These are phyloP conservation scores for Enteromius paludinosus DNA, from an alignment of 2,797 vertebrate genomes.

Conservation along the genomic window DNA sequence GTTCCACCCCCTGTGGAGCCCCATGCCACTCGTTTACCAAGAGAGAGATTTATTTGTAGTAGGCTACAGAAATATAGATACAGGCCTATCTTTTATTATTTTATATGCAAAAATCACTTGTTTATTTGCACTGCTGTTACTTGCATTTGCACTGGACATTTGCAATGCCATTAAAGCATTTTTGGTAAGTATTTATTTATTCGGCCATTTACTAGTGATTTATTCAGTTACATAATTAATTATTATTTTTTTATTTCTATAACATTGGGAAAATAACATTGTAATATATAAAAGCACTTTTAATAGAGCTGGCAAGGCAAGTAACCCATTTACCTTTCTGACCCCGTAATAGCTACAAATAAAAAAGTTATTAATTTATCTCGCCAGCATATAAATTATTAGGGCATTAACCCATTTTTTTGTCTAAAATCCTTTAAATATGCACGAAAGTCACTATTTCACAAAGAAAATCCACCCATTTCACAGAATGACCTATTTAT, in stretches of 20 bases:
- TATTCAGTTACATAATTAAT: neutral
- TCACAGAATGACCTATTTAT: constrained; percentile 6
- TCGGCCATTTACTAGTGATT: neutral
- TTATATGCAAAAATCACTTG: neutral
- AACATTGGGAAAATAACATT: neutral
- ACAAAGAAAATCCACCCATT: neutral
- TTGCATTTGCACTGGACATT: neutral
- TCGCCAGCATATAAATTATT: neutral
- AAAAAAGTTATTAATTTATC: neutral
- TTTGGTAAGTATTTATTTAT: neutral
- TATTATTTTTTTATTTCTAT: neutral
- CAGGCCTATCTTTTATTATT: neutral
- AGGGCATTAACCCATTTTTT: neutral
- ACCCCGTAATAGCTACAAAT: neutral
- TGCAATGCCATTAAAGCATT: neutral
- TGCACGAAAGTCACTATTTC: neutral
- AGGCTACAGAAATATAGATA: neutral
- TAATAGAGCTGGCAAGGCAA: neutral
- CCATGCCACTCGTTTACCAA: constrained; percentile 51
- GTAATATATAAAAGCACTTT: neutral
- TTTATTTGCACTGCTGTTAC: neutral
- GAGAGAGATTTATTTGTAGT: neutral
- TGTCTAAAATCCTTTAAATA: neutral
- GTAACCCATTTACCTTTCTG: neutral
- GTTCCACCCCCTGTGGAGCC: constrained; percentile 76